Conservation (phyloP, 2,113 vertebrate species). For the Poeciliopsis turrubarensis region DNA sequence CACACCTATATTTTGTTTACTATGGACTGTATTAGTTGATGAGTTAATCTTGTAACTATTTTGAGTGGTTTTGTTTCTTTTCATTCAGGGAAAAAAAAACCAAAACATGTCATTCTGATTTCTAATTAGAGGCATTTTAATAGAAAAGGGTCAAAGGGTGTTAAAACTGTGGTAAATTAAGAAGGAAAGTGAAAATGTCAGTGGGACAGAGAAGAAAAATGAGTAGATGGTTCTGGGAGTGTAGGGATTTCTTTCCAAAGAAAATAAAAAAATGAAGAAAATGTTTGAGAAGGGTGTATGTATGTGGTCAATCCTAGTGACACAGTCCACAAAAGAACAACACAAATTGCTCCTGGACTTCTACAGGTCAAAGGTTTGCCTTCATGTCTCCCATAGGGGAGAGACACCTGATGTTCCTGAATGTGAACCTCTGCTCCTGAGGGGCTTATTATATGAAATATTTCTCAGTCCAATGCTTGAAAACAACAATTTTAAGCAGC, state of each 20-base stretch:
- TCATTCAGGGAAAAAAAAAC: no score
- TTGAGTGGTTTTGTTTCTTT: no score
- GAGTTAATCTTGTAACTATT: no score
- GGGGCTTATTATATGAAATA: no score
- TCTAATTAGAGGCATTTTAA: constrained; percentile 6
- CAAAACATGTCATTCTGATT: no score
- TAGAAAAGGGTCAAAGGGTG: not conserved
- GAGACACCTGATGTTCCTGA: constrained; percentile 16
- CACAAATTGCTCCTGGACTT: constrained; percentile 20
- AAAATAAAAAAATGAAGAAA: constrained; percentile 15
- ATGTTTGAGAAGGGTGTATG: constrained; percentile 25
- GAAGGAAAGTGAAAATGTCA: constrained; percentile 23
- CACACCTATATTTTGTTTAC: no score
- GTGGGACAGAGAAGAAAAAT: constrained; percentile 29
- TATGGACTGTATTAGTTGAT: no score
- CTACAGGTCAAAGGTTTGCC: constrained; percentile 21
- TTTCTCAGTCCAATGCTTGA: no score
- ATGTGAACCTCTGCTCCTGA: not conserved
- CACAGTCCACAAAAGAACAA: not conserved
- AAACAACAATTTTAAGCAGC: no score
- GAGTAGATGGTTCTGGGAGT: constrained; percentile 30
- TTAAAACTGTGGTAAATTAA: constrained; percentile 27
- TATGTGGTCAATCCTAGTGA: no score
- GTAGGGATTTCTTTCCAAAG: not conserved
- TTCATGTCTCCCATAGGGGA: constrained; percentile 37